Evolutionary conservation across 2,888 invertebrate species (phyloP).

Genomic region (Heliconius charithonia): DNA sequence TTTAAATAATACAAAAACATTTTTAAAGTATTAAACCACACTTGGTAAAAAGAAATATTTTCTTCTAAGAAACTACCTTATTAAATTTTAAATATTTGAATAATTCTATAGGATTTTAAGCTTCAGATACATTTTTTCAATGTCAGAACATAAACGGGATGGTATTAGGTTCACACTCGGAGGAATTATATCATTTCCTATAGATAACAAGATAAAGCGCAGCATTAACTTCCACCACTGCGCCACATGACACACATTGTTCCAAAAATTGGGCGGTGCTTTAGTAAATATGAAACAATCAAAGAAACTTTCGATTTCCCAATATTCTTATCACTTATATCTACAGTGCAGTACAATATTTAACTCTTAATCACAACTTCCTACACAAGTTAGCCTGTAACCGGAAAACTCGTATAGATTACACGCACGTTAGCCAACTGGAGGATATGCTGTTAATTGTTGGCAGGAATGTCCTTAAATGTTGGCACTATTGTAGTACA

Average conservation of each 20-base stretch:
- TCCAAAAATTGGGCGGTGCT: background rate
- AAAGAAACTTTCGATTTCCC: background rate
- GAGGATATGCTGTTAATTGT: conserved; percentile 35
- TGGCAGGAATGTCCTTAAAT: conserved; percentile 31
- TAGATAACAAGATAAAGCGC: too few species aligned
- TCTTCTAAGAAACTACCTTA: too few species aligned
- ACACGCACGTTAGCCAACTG: conserved; percentile 39
- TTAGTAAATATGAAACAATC: background rate
- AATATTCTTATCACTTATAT: conserved; percentile 1
- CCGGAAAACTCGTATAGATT: conserved; percentile 43
- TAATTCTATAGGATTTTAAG: too few species aligned
- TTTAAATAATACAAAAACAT: background rate
- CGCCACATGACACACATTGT: too few species aligned
- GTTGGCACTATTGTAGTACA: conserved; percentile 15
- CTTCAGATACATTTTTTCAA: too few species aligned
- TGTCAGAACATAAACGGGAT: too few species aligned
- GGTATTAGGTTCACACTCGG: too few species aligned
- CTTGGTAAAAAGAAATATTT: background rate
- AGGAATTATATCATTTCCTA: too few species aligned
- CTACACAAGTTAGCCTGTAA: conserved; percentile 31
- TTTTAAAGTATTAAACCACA: background rate
- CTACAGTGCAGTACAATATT: conserved; percentile 26
- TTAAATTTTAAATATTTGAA: too few species aligned
- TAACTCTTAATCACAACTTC: conserved; percentile 37
- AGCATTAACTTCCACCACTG: too few species aligned